Evolutionary conservation across 2,888 invertebrate genomes (phyloP).

Genomic region (Tenthredo livida): DNA sequence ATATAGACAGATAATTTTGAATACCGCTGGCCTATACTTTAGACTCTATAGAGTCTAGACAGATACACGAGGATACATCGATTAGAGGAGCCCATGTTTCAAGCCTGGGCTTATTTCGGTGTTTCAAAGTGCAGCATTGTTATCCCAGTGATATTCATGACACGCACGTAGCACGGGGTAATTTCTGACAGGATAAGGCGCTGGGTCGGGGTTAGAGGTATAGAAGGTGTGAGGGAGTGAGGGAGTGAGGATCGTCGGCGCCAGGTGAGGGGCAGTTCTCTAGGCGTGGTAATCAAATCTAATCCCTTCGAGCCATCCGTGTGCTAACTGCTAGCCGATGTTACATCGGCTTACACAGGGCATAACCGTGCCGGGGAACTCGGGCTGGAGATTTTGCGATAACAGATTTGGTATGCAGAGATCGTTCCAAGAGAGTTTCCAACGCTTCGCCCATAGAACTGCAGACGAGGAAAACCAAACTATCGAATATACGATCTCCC

Average conservation of each 20-base stretch:
- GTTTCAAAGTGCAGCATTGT: slow-evolving; percentile 47
- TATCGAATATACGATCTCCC: slow-evolving; percentile 32
- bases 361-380: slow-evolving; percentile 42
- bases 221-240: slow-evolving; percentile 37
- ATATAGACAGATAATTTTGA: background rate
- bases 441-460: slow-evolving; percentile 14
- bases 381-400: slow-evolving; percentile 56
- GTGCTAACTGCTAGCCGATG: slow-evolving; percentile 65
- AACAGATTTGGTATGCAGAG: slow-evolving; percentile 59
- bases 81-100: slow-evolving; percentile 19
- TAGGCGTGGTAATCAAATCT: slow-evolving; percentile 69
- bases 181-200: slow-evolving; percentile 57
- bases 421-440: slow-evolving; percentile 54
- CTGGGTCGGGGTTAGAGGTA: slow-evolving; percentile 31
- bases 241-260: slow-evolving; percentile 49
- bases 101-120: slow-evolving; percentile 41
- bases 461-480: slow-evolving; percentile 48
- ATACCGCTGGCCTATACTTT: background rate
- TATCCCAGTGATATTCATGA: slow-evolving; percentile 56
- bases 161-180: slow-evolving; percentile 60
- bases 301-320: slow-evolving; percentile 65
- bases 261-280: slow-evolving; percentile 57
- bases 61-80: slow-evolving; percentile 25
- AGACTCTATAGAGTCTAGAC: background rate
- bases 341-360: slow-evolving; percentile 63